Evolutionary conservation across 2,113 vertebrate genomes (phyloP).

Genomic region (Epinephelus moara): DNA sequence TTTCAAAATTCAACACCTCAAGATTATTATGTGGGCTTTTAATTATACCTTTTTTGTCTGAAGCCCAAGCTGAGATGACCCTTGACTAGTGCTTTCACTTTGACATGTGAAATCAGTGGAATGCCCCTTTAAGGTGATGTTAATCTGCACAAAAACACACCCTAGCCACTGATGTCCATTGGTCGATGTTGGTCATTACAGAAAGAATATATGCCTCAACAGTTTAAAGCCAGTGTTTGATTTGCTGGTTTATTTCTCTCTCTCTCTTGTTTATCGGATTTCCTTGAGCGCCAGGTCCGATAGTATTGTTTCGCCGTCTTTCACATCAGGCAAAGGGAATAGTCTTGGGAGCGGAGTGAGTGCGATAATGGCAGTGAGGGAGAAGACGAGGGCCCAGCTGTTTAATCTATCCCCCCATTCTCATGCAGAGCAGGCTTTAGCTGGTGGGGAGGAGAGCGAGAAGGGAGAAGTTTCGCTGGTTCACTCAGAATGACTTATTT

Average conservation of each 20-base stretch:
- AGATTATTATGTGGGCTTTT: neutral
- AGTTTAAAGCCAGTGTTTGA: neutral
- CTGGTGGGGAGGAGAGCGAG: conserved; percentile 17
- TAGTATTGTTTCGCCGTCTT: conserved; percentile 40
- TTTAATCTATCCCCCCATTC: conserved; percentile 67
- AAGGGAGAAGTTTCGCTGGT: conserved; percentile 39
- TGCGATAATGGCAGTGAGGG: conserved; percentile 35
- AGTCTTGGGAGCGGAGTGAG: conserved; percentile 41
- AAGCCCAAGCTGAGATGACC: neutral
- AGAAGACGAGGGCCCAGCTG: conserved; percentile 65
- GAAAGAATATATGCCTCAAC: neutral
- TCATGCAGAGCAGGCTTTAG: conserved; percentile 70
- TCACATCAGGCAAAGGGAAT: conserved; percentile 43
- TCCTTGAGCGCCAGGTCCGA: conserved; percentile 31
- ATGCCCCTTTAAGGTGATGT: neutral
- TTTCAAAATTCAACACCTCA: neutral
- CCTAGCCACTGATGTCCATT: neutral
- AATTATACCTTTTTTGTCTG: neutral
- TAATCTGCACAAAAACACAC: neutral
- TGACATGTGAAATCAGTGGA: neutral
- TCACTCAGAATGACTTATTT: conserved; percentile 69
- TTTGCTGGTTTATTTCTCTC: conserved; percentile 43
- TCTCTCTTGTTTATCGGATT: conserved; percentile 40
- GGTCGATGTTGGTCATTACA: neutral
- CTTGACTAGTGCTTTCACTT: neutral